Percentiles rank a stretch among this genome's conserved stretches.
phyloP scores from a whole-genome alignment of 2,888 invertebrate genomes.

The Resseliella maxima region DNA sequence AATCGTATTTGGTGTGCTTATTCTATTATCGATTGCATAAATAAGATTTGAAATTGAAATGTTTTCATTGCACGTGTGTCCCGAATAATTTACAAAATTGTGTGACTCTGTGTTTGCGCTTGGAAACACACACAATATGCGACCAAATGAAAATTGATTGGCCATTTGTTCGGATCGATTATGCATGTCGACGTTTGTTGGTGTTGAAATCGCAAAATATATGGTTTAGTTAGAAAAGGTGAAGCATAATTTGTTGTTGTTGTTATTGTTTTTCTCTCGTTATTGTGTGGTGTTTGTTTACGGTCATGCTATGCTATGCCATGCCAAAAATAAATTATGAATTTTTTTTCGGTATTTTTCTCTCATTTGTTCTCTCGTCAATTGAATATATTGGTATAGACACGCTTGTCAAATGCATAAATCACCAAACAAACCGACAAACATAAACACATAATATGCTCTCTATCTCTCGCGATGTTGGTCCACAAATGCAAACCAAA shows the following conservation, averaged over 20 bases:
- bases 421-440: conserved; percentile 32
- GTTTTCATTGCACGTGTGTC: neutral
- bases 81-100: neutral
- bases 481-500: no score
- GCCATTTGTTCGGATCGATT: conserved; percentile 22
- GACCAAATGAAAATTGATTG: conserved; percentile 39
- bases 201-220: neutral
- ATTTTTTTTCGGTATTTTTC: neutral
- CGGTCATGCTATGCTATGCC: neutral
- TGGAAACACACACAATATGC: conserved; percentile 4
- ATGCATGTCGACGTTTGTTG: neutral
- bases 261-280: no score
- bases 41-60: conserved; percentile 27
- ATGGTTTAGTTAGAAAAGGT: conserved; percentile 8
- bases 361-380: neutral
- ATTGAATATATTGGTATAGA: neutral
- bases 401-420: conserved; percentile 51
- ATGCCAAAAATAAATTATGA: conserved; percentile 15
- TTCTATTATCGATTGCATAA: conserved; percentile 4
- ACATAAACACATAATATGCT: conserved; percentile 17
- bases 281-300: neutral
- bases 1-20: neutral
- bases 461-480: neutral
- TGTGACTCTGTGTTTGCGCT: neutral
- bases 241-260: conserved; percentile 16